phyloP scores from a whole-genome alignment of 2,888 invertebrate species.

The Amiota communis region DNA sequence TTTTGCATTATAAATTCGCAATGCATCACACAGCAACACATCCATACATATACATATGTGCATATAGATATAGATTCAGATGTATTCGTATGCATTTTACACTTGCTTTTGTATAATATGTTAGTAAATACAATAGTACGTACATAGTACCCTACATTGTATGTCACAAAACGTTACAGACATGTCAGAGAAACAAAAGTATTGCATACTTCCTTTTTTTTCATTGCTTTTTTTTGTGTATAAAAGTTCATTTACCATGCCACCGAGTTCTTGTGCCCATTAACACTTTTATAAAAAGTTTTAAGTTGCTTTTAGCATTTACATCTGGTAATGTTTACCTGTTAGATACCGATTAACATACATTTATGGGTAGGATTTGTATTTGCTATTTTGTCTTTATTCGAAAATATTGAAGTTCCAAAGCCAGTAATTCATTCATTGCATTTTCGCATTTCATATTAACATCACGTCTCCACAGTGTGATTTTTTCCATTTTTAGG shows the following conservation, averaged over 20 bases:
- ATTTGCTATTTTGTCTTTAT: no score
- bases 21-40: not conserved
- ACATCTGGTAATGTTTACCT: no score
- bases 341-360: no score
- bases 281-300: constrained; percentile 3
- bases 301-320: not conserved
- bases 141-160: not conserved
- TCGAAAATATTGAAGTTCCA: no score
- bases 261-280: not conserved
- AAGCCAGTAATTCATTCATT: no score
- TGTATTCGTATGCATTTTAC: not conserved
- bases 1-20: not conserved
- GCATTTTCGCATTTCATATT: no score
- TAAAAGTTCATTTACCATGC: not conserved
- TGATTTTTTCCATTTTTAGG: no score
- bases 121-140: not conserved
- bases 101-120: not conserved
- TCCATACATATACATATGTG: not conserved
- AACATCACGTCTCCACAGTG: no score
- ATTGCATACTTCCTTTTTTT: not conserved
- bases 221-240: not conserved
- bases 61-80: not conserved
- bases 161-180: not conserved
- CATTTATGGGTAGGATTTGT: no score
- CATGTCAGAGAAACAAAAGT: not conserved